Percentiles rank a stretch among this genome's conserved stretches.
These are phyloP conservation scores for Hyla sarda DNA, from an alignment of 2,113 vertebrate species.

Conservation along the genomic window DNA sequence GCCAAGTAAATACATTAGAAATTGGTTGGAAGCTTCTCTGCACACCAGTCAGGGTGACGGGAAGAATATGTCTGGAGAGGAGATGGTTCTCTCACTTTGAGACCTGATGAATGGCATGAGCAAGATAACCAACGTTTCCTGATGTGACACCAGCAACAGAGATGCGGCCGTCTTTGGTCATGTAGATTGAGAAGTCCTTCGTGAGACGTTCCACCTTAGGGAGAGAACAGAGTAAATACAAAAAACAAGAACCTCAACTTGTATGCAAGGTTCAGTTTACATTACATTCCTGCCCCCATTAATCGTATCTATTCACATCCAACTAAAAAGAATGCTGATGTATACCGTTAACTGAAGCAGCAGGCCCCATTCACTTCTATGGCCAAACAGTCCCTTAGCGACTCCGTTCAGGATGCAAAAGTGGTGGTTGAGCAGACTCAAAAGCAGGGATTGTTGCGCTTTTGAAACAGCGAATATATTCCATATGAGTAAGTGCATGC, in stretches of 20 bases:
- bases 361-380: no score
- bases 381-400: no score
- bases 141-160: slow-evolving; percentile 93
- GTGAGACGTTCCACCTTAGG: slow-evolving; percentile 89
- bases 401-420: no score
- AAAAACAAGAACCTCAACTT: not conserved
- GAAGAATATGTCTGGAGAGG: not conserved
- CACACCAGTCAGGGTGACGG: not conserved
- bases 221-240: not conserved
- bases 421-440: no score
- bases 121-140: slow-evolving; percentile 88
- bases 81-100: slow-evolving; percentile 79
- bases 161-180: slow-evolving; percentile 98
- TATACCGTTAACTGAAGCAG: no score
- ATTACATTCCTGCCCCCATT: no score
- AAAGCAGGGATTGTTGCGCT: no score
- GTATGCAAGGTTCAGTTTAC: no score
- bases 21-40: not conserved
- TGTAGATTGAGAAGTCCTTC: slow-evolving; percentile 95
- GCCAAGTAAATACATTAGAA: not conserved
- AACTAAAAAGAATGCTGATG: no score
- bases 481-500: no score
- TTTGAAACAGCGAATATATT: no score
- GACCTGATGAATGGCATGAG: slow-evolving; percentile 90
- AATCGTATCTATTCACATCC: no score